Conservation (phyloP, 2,113 vertebrate genomes). For the Cyanoramphus novaezelandiae region DNA sequence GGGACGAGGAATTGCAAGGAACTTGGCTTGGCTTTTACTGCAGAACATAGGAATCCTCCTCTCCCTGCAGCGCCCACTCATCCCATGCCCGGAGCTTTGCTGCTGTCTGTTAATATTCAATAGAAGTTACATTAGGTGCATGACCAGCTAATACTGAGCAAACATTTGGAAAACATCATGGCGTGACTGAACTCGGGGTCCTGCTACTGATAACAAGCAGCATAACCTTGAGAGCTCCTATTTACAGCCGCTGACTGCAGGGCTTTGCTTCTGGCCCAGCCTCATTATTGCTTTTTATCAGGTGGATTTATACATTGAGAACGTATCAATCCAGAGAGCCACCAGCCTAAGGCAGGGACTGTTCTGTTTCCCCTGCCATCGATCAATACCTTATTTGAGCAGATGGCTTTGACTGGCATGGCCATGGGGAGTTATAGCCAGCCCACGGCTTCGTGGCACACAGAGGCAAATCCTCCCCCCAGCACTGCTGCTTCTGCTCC, state of each 20-base stretch:
- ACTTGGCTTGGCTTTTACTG: not conserved
- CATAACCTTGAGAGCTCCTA: slow-evolving; percentile 81
- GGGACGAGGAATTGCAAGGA: not conserved
- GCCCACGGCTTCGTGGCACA: not conserved
- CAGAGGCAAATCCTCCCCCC: not conserved
- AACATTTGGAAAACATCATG: slow-evolving; percentile 95
- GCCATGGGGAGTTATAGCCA: not conserved
- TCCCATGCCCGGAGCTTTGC: slow-evolving; percentile 72
- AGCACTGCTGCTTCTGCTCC: not conserved
- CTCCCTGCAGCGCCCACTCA: not conserved
- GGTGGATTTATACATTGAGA: slow-evolving; percentile 47
- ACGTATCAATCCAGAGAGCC: slow-evolving; percentile 58
- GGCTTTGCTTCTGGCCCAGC: slow-evolving; percentile 68
- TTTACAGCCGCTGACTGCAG: slow-evolving; percentile 78
- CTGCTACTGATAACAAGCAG: slow-evolving; percentile 82
- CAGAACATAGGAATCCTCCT: slow-evolving; percentile 45
- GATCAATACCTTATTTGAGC: slow-evolving; percentile 43
- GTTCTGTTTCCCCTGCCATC: not conserved
- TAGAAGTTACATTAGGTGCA: slow-evolving; percentile 85
- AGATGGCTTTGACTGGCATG: not conserved
- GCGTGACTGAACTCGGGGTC: slow-evolving; percentile 83
- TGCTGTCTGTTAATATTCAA: slow-evolving; percentile 96
- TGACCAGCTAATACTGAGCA: slow-evolving; percentile 94
- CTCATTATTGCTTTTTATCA: slow-evolving; percentile 71
- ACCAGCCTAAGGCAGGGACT: slow-evolving; percentile 30